Evolutionary conservation across 2,888 invertebrate species (phyloP).

Genomic region (Drosophila kanekoi): DNA sequence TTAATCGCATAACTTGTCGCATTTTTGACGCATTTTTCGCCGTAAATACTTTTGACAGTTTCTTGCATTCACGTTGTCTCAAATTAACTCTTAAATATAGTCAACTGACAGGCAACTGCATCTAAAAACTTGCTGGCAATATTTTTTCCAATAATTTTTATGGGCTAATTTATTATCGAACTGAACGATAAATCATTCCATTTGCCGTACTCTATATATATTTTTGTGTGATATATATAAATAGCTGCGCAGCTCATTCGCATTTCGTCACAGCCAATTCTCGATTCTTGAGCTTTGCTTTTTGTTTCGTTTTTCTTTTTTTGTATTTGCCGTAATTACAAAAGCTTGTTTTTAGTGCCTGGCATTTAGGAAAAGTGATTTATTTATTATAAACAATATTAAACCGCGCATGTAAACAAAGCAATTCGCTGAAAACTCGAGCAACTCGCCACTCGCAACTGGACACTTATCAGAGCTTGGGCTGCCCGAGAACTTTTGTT

Average conservation of each 20-base stretch:
- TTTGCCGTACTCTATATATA: conserved; percentile 18
- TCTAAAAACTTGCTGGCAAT: conserved; percentile 18
- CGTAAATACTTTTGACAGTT: conserved; percentile 11
- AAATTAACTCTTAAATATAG: conserved; percentile 30
- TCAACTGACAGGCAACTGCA: conserved; percentile 14
- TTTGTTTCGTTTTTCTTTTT: conserved; percentile 17
- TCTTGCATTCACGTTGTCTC: conserved; percentile 17
- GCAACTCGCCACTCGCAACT: conserved; percentile 22
- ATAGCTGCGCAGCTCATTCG: conserved; percentile 25
- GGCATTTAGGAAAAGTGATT: conserved; percentile 61
- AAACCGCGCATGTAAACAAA: conserved; percentile 60
- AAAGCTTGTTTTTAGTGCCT: conserved; percentile 51
- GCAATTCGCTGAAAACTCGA: conserved; percentile 36
- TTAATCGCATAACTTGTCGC: conserved; percentile 11
- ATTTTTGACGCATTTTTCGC: background rate
- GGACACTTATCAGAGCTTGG: conserved; percentile 16
- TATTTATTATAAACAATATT: conserved; percentile 70
- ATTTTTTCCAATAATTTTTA: conserved; percentile 23
- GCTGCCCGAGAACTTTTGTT: background rate
- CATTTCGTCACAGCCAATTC: conserved; percentile 46
- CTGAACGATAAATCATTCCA: conserved; percentile 58
- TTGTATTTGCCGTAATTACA: conserved; percentile 44
- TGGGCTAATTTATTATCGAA: conserved; percentile 47
- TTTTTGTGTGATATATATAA: conserved; percentile 10
- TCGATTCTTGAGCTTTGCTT: conserved; percentile 4